Evolutionary conservation across 2,113 vertebrate genomes (phyloP), one percentile per base, ranked within the genome.

Genomic region (Picathartes gymnocephalus): DNA sequence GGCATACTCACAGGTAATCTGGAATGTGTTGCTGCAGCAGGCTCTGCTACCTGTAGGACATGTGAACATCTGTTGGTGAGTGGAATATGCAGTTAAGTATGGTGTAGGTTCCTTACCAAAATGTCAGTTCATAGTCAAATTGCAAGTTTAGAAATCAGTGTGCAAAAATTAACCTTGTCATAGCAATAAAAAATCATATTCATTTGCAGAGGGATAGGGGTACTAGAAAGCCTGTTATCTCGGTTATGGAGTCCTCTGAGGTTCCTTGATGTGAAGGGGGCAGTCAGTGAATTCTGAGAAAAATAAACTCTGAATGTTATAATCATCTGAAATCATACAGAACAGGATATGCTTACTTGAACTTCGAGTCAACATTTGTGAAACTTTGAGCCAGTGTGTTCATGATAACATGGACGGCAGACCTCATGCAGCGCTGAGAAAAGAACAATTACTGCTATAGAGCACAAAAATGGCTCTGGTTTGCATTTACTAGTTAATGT

Each of bases 31-130:
- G 24, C 11, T 69, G 25, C 23, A 48, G 25, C 13, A 31, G 28
- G 28, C 22, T 79, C 31, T 80, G 62, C n/a, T 50, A 13, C 11
- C 18, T 35, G 21, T 40, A 40, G 73, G 40, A 53, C n/a, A 35
- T 0, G 1, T 3, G 35, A 58, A 17, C 17, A 4, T 17, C 9
- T 1, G 10, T 51, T 28, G 25, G 22, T 45, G 40, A 79, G 33
- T 14, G 15, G 47, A 30, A 12, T 42, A 17, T n/a, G 27, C 35
- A 22, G 1, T 18, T 45, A 37, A 25, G 24, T 25, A 7, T 20
- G 5, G 40, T 35, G 54, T 50, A 42, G 33, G 23, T 45, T 92
- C 9, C 73, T 45, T 28, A 74, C 60, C 20, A 76, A n/a, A 88
- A 72, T n/a, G 37, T 50, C 37, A 44, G 13, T 53, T 81, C 30